Base-by-base conservation (phyloP, 1,140 invertebrate species). In the Drosophila baimaii region DNA sequence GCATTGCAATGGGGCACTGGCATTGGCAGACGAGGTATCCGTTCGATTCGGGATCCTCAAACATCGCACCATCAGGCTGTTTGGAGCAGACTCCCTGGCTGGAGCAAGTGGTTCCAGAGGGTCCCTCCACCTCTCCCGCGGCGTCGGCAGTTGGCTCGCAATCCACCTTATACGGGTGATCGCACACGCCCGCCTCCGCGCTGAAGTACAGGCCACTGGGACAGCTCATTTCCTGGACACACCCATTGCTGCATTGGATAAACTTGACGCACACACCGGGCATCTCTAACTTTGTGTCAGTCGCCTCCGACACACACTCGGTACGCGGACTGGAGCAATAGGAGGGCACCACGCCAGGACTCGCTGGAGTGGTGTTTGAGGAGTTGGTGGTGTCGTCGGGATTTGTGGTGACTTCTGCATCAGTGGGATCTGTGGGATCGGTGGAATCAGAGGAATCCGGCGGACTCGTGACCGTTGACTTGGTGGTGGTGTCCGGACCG, bases 21-120 rank as follows among this genome's bases (percentile, higher is more conserved):
- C 84, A 88, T 33, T 88, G 84, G 62, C 84, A 88, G 1, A 88
- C 52, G 1, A 88, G 55, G 29, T 54, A 88, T 17, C 84, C 84
- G 39, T 80, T 89, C 1, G 73, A 62, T 0, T 72, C 29, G 8
- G 72, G 55, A 58, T 83, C 33, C 17, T 56, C 27, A 23, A 89
- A 49, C 65, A 54, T 46, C 1, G 0, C 3, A n/a, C 84, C 84
- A 25, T 88, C 84, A 0, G 12, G 27, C 12, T 75, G 19, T 0
- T 43, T 37, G 5, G 54, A 33, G 8, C 84, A 88, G 0, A 59
- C 41, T 7, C 63, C 23, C 31, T 71, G 66, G 41, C 46, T 61
- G 12, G 43, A 43, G 47, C 84, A 88, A 7, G 52, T 47, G 4
- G 70, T 78, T 17, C 84, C 84, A 27, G 84, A 88, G 9, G 84